Percentiles rank a stretch among this genome's conserved stretches.
phyloP scores from a whole-genome alignment of 2,888 invertebrate genomes.

The Cyrtodaria siliqua region DNA sequence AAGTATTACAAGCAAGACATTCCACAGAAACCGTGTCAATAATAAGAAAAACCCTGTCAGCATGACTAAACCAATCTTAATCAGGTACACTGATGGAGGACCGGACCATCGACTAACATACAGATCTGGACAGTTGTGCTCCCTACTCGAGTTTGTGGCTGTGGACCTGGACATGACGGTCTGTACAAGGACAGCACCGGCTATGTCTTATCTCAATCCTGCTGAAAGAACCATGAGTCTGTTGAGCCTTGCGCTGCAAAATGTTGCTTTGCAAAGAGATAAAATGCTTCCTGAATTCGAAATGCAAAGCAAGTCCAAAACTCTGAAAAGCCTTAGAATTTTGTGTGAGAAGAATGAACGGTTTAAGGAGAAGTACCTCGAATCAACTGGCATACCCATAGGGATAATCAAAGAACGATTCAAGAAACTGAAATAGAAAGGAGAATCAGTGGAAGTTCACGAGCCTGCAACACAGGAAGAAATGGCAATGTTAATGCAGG shows the following conservation, averaged over 20 bases:
- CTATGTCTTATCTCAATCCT: conserved; percentile 27
- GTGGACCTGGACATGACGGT: conserved; percentile 44
- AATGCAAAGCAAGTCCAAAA: conserved; percentile 11
- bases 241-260: conserved; percentile 37
- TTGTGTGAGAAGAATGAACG: no score
- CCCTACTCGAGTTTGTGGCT: conserved; percentile 30
- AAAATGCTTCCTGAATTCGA: conserved; percentile 24
- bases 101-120: conserved; percentile 50
- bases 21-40: conserved; percentile 29
- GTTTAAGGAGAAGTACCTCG: no score
- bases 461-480: no score
- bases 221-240: conserved; percentile 37
- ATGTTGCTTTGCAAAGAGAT: conserved; percentile 26
- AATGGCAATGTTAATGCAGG: no score
- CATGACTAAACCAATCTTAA: conserved; percentile 17
- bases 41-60: conserved; percentile 7
- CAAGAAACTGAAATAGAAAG: no score
- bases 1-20: conserved; percentile 42
- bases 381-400: no score
- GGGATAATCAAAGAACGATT: no score
- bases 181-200: conserved; percentile 35
- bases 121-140: conserved; percentile 35
- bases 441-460: no score
- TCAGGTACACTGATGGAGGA: conserved; percentile 45
- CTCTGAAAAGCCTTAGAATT: no score